Evolutionary conservation across 2,888 invertebrate genomes (phyloP), one percentile per base, ranked within the genome.

Genomic region (Helicoverpa assulta): DNA sequence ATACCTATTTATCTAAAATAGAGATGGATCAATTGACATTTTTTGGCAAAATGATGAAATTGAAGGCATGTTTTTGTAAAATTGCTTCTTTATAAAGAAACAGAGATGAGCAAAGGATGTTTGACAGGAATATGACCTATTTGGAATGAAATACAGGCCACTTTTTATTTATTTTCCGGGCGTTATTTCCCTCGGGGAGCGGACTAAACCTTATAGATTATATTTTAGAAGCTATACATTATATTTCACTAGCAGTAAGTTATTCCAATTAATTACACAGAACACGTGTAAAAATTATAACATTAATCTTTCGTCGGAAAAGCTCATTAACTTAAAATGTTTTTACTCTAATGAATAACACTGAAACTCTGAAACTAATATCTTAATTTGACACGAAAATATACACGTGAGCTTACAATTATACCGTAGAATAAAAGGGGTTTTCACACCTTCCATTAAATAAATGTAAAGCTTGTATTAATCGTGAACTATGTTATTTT

Each of bases 241-340:
- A 37, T 12, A 40, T 18, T 8, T n/a, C 16, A n/a, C n/a, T 33
- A 47, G 18, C 59, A 43, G 18, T n/a, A 5, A 6, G n/a, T 37
- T n/a, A 26, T 52, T 21, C 57, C 40, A 54, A 43, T 54, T 65
- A 74, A 63, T 71, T 51, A 50, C 12, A 21, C 16, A 54, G n/a
- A 43, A 51, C 29, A 4, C 18, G 37, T 40, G 14, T 52, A n/a
- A 61, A 59, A 40, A n/a, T 47, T 47, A 47, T 12, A 47, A n/a
- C 58, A 75, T 76, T 67, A 72, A 72, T 76, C 54, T 62, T 55
- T 57, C 59, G 7, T 16, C 50, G 6, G 14, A n/a, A 0, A 43
- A 74, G 21, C 70, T 64, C 29, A 60, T 76, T 74, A 57, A 29
- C 19, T 12, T 1, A 47, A 65, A 76, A 73, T 12, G 29, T 57